These are phyloP conservation scores for Spialia ferax DNA, from an alignment of 2,888 invertebrate genomes.

Conservation along the genomic window DNA sequence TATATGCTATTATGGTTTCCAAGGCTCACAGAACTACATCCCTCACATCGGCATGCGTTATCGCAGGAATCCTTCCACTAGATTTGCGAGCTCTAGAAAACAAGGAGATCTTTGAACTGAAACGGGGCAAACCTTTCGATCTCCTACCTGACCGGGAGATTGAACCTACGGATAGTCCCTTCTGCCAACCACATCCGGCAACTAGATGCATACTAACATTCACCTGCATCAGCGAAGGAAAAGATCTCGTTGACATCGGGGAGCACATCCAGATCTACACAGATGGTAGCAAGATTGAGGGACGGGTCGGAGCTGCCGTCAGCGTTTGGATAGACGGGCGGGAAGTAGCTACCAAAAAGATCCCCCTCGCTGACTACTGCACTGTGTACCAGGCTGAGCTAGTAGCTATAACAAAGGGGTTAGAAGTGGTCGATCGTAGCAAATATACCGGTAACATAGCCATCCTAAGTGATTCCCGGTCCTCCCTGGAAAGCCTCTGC, in stretches of 20 bases:
- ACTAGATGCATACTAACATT: background rate
- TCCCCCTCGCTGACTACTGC: background rate
- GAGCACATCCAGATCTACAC: background rate
- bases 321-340: background rate
- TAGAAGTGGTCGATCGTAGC: background rate
- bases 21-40: background rate
- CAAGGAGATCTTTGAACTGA: background rate
- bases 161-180: background rate
- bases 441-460: background rate
- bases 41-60: background rate
- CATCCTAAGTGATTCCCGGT: background rate
- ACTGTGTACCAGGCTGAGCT: background rate
- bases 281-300: background rate
- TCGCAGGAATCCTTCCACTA: background rate
- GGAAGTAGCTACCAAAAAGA: background rate
- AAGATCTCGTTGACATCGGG: background rate
- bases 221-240: background rate
- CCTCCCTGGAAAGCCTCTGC: background rate
- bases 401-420: background rate
- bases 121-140: constrained; percentile 9
- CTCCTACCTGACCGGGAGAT: constrained; percentile 8
- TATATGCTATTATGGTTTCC: background rate
- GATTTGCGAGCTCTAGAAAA: background rate
- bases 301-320: background rate
- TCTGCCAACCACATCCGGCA: constrained; percentile 8